Evolutionary conservation across 1,140 invertebrate species (phyloP).

Genomic region (Nylanderia fulva): DNA sequence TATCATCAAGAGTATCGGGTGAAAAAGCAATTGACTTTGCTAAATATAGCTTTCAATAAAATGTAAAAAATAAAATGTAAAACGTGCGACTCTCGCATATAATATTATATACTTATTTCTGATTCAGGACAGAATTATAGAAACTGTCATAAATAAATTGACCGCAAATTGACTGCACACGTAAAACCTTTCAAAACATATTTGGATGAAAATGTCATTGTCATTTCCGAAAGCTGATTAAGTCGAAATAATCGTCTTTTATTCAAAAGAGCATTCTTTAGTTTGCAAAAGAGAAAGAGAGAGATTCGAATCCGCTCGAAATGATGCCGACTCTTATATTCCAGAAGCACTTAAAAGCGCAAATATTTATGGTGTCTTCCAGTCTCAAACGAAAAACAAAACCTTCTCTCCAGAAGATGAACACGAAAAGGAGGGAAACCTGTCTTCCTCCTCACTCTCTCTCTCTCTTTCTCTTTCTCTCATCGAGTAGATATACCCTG

Average conservation of each 20-base stretch:
- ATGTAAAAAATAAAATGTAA: neutral
- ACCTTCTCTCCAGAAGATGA: constrained; percentile 64
- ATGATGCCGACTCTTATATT: constrained; percentile 73
- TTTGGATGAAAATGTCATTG: neutral
- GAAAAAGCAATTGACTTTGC: neutral
- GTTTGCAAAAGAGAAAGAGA: neutral
- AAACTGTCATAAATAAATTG: neutral
- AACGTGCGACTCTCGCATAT: neutral
- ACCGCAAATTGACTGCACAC: neutral
- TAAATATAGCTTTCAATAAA: neutral
- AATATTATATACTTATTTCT: neutral
- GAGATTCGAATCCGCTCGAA: neutral
- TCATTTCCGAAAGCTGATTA: neutral
- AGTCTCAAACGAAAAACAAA: constrained; percentile 80
- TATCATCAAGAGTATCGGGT: neutral
- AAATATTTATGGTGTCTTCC: constrained; percentile 84
- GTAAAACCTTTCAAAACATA: neutral
- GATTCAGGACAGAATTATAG: neutral
- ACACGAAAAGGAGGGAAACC: constrained; percentile 16
- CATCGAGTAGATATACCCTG: constrained; percentile 74
- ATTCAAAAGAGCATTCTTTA: constrained; percentile 26
- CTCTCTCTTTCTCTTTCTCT: constrained; percentile 28
- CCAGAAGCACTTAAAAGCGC: constrained; percentile 78
- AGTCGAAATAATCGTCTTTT: constrained; percentile 25
- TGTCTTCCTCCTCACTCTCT: constrained; percentile 19